Evolutionary conservation across 2,888 invertebrate species (phyloP).

Genomic region (Lapara coniferarum): DNA sequence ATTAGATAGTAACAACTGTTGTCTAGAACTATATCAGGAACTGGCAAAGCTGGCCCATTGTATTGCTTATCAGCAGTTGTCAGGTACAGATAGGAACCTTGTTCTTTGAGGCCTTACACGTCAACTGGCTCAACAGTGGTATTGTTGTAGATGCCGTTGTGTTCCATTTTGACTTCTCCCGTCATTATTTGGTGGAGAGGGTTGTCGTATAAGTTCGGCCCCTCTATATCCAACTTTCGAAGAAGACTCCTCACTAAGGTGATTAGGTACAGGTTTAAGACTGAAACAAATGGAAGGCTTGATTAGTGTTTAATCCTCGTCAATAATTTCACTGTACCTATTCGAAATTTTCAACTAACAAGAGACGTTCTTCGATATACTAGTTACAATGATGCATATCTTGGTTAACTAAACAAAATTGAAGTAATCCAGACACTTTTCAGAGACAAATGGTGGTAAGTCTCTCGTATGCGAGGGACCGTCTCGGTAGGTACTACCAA

Average conservation of each 20-base stretch:
- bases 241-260: conserved; percentile 62
- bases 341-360: no score
- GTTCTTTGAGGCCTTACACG: conserved; percentile 25
- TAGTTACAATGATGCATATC: no score
- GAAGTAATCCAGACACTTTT: no score
- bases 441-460: no score
- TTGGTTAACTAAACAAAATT: no score
- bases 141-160: conserved; percentile 47
- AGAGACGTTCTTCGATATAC: no score
- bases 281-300: conserved; percentile 43
- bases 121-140: conserved; percentile 43
- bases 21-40: background rate
- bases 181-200: conserved; percentile 65
- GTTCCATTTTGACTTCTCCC: conserved; percentile 55
- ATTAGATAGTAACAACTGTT: no score
- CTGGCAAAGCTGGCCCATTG: background rate
- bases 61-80: no score
- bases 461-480: no score
- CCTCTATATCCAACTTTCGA: conserved; percentile 57
- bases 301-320: no score
- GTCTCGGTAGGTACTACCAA: no score
- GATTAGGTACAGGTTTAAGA: conserved; percentile 62
- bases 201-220: conserved; percentile 58
- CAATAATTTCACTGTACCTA: no score
- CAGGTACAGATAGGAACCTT: background rate